phyloP scores from a whole-genome alignment of 1,140 invertebrate species.

The Hycleus phaleratus region DNA sequence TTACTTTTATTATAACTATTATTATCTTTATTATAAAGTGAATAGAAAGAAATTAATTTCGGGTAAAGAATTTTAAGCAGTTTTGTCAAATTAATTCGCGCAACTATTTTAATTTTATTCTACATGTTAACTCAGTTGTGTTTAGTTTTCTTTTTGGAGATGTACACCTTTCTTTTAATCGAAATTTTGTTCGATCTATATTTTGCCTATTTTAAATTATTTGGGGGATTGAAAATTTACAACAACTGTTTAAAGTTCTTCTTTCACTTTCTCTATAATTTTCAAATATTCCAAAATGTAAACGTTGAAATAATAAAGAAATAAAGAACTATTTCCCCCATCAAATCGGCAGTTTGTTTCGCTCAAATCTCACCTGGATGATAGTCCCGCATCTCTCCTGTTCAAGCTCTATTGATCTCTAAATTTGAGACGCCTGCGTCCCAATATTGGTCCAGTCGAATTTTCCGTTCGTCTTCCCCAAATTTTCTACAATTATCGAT shows the following conservation, averaged over 20 bases:
- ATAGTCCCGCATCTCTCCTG: too few species aligned
- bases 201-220: constrained; percentile 10
- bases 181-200: constrained; percentile 3
- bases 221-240: not conserved
- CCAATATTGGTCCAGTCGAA: constrained; percentile 10
- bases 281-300: constrained; percentile 5
- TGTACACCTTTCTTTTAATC: constrained; percentile 3
- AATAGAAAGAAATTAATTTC: constrained; percentile 9
- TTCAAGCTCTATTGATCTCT: constrained; percentile 27
- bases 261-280: constrained; percentile 7
- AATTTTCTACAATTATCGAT: too few species aligned
- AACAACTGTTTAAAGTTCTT: constrained; percentile 27
- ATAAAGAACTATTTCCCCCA: constrained; percentile 2
- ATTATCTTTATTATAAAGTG: constrained; percentile 10
- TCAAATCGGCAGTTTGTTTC: not conserved
- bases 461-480: not conserved
- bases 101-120: constrained; percentile 23
- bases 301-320: constrained; percentile 6
- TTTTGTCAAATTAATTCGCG: not conserved
- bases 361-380: not conserved
- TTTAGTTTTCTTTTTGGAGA: not conserved
- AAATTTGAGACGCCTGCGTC: constrained; percentile 16
- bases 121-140: not conserved
- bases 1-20: constrained; percentile 5
- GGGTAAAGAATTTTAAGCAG: constrained; percentile 30